Base-by-base conservation (phyloP, 2,797 vertebrate species). In the Cyprinodon diabolis region DNA sequence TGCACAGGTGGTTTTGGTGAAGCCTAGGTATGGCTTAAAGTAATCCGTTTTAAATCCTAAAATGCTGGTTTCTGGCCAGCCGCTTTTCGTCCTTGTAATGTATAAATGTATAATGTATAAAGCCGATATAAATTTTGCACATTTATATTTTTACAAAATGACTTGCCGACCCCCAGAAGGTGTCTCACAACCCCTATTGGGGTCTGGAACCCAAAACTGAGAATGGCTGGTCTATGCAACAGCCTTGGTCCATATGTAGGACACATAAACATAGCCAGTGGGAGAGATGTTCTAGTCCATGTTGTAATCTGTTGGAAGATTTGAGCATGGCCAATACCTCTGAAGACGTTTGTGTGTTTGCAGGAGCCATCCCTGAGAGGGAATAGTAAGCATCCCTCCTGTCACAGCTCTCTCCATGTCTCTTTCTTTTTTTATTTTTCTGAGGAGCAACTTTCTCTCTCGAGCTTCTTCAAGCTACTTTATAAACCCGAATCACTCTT, bases 401-500 rank as follows among this genome's bases (percentile, higher is more conserved):
- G 76, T 86, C 84, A 77, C 75, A 47, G 71, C 84, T 87, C 81
- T 82, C 86, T 78, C 75, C 72, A 66, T 75, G 72, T 86, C 62
- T 81, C 86, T 80, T 63, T 71, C 83, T 86, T 81, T 78, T 7
- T 11, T 66, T 72, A 66, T 25, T 43, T 43, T 43, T 43, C 40
- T 8, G 40, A 43, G 40, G 40, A 43, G 68, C 68, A 79, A 82
- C 51, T 86, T 85, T 79, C 80, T 82, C 80, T 87, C 74, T 78
- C 67, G 73, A 76, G 78, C 71, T 76, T 76, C 70, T 71, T 66
- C 69, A 67, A 47, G 68, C 66, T 73, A 30, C 74, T 80, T 78
- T 90, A 91, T 93, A 92, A 90, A 92, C 90, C 83, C 80, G 75
- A 93, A 90, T 88, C 79, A 54, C 21, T 90, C 89, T 93, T 90